phyloP scores from a whole-genome alignment of 2,113 vertebrate species.

The Nesogale talazaci region DNA sequence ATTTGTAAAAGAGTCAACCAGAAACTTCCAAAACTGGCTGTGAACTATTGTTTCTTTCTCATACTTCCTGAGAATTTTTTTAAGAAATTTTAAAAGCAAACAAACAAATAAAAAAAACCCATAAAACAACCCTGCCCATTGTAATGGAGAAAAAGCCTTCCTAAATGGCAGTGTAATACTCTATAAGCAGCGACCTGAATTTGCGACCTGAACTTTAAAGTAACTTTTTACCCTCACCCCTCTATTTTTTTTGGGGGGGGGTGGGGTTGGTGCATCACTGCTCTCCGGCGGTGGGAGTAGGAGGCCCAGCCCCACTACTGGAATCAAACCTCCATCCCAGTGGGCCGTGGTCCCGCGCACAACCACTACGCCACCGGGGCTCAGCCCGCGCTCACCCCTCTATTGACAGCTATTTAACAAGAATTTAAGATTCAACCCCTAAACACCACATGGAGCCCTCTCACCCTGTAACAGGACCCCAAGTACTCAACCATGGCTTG shows the following conservation, averaged over 20 bases:
- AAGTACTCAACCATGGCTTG: not conserved
- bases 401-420: not conserved
- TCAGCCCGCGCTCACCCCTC: too few relatives aligned
- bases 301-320: too few relatives aligned
- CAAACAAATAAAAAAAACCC: not conserved
- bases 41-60: conserved; percentile 68
- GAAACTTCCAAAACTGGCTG: conserved; percentile 73
- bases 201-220: too few relatives aligned
- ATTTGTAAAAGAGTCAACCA: conserved; percentile 66
- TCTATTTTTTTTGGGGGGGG: too few relatives aligned
- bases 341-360: too few relatives aligned
- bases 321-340: too few relatives aligned
- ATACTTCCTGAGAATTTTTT: conserved; percentile 44
- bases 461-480: not conserved
- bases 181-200: not conserved
- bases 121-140: not conserved
- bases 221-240: not conserved
- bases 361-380: too few relatives aligned
- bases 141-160: conserved; percentile 3
- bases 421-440: not conserved
- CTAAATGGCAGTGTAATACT: not conserved
- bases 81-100: not conserved
- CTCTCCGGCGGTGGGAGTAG: too few relatives aligned
- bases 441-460: not conserved
- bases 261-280: too few relatives aligned